Evolutionary conservation across 1,140 invertebrate genomes (phyloP), one percentile per base, ranked within the genome.

Genomic region (Panulirus ornatus): DNA sequence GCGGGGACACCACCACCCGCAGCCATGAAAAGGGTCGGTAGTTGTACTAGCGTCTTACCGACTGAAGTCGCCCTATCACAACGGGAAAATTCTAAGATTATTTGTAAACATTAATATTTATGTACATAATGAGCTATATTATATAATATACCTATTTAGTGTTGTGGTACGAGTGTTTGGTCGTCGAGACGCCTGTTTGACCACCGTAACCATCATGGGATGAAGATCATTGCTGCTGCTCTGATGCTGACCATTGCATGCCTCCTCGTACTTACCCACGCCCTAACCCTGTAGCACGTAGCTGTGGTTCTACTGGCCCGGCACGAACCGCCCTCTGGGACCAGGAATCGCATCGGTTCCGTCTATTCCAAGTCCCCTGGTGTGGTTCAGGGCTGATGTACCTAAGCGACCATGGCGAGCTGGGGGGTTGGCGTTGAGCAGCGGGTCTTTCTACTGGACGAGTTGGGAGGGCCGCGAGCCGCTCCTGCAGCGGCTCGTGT

Each of bases 101-200:
- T 88, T 88, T 88, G 85, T 88, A 88, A 88, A 88, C 88, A 89
- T 42, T 89, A 89, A 89, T 89, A 89, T 89, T 89, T 89, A 89
- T 89, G 88, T 89, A 89, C 66, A 89, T 89, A 89, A 89, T 82
- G 88, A 89, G 79, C 79, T 89, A 73, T 83, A 89, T 88, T 88
- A 88, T 88, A 88, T 75, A 66, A 81, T 82, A 83, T 70, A 86
- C 85, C 51, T 88, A 81, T 66, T 89, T 54, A 83, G 88, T 89
- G 88, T 89, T 83, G 79, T 89, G 88, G 88, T 82, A 71, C 54
- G 87, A 36, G 83, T 73, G 81, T 36, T 38, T 44, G 36, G 36
- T 75, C 71, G 71, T 66, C 6, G 27, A 66, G 58, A 66, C 58
- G 58, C 58, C 5, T 8, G 44, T 78, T 38, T 44, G 75, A 42